Evolutionary conservation across 2,113 vertebrate species (phyloP).

Genomic region (Crocuta crocuta): DNA sequence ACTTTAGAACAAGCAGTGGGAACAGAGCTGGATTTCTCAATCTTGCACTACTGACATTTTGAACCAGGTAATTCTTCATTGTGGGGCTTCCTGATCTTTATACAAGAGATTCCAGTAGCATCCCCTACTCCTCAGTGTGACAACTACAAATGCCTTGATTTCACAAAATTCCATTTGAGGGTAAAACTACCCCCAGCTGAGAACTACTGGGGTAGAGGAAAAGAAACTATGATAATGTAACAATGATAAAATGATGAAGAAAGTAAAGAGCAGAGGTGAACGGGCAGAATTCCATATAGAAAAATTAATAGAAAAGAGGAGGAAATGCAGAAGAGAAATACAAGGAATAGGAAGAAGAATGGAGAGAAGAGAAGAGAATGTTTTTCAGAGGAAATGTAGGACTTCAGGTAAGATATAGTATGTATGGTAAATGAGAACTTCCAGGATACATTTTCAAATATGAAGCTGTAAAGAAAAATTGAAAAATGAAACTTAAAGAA

Average conservation of each 20-base stretch:
- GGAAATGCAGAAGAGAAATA: background rate
- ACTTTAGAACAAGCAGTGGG: background rate
- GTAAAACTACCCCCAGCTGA: background rate
- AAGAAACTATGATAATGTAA: background rate
- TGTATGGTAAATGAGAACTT: background rate
- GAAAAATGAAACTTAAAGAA: background rate
- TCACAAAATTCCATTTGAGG: background rate
- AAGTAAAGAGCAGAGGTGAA: background rate
- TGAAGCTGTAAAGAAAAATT: background rate
- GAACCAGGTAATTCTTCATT: background rate
- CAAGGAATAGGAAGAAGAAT: background rate
- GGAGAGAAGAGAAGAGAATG: background rate
- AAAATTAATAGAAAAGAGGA: background rate
- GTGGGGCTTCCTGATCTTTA: background rate
- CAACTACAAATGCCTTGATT: background rate
- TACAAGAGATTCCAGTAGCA: background rate
- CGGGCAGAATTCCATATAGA: background rate
- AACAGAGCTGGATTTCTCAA: background rate
- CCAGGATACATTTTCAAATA: background rate
- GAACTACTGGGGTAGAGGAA: background rate
- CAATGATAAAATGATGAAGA: background rate
- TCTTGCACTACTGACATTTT: background rate
- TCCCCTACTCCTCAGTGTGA: rapidly evolving
- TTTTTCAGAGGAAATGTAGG: background rate
- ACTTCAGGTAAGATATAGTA: background rate